Evolutionary conservation across 1,140 invertebrate genomes (phyloP), one percentile per base, ranked within the genome.

Genomic region (Calliopsis andreniformis): DNA sequence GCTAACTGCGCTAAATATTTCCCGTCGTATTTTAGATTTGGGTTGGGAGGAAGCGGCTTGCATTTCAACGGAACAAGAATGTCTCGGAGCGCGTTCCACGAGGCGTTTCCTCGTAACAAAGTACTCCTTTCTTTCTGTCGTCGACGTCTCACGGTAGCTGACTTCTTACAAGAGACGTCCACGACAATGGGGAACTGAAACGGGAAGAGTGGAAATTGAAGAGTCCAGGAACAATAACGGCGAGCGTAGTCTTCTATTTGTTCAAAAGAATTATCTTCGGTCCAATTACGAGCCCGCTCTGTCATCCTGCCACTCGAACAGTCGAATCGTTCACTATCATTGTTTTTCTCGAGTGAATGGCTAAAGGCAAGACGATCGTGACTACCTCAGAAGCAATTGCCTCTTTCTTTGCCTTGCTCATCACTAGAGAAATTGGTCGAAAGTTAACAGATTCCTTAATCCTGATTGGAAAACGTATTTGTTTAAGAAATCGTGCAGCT

Each of bases 251-350:
- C 32, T 25, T 43, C n/a, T 23, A 23, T 30, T 68, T 53, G 53
- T 68, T 66, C 35, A 43, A 67, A 75, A 68, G 73, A 76, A 59
- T 76, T 51, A 68, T 68, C 73, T 42, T n/a, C 51, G 64, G 59
- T 56, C 66, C 49, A 83, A 84, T 80, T 70, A 70, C 80, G 68
- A 69, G 77, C 66, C 51, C 14, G 28, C 55, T 76, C 63, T 51
- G 55, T 23, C 43, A 61, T 69, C 66, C 23, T 53, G 47, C 18
- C 30, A 28, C 18, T 53, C 20, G 10, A 42, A 43, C 10, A 43
- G n/a, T n/a, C 39, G 72, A 3, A n/a, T 43, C 55, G 30, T n/a
- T 28, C 20, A 0, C 3, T 14, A 4, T 8, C 32, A 61, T 69
- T 76, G 35, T 68, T 45, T 20, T 10, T 14, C 4, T 30, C 14